Conservation (phyloP, 2,113 vertebrate genomes). For the Glaucidium brasilianum region DNA sequence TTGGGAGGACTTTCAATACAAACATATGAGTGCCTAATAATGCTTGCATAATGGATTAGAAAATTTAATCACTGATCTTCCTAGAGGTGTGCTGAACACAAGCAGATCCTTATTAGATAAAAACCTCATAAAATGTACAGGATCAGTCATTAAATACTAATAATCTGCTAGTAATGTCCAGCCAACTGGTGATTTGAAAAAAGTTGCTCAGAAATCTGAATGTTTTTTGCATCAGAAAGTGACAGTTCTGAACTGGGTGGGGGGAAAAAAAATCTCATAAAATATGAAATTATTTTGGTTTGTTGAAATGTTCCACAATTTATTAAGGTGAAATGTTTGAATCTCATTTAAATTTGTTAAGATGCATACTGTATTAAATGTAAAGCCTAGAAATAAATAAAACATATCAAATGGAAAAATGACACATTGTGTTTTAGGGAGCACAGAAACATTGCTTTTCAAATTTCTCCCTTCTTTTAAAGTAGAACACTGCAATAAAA, state of each 20-base stretch:
- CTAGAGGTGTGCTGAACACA: background rate
- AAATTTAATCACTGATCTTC: background rate
- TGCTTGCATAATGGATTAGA: background rate
- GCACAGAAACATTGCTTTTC: background rate
- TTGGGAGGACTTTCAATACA: background rate
- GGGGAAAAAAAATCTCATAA: background rate
- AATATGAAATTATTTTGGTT: background rate
- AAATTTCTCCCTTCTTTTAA: background rate
- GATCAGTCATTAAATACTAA: background rate
- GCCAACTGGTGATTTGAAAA: background rate
- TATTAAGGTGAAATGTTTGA: background rate
- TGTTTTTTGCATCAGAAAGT: background rate
- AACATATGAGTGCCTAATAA: background rate
- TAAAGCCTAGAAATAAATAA: background rate
- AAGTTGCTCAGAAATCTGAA: background rate
- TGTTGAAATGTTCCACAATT: background rate
- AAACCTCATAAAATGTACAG: background rate
- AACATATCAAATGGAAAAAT: background rate
- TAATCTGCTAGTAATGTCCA: background rate
- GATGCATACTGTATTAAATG: background rate
- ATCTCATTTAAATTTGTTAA: background rate
- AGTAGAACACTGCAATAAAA: background rate
- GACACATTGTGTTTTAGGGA: background rate
- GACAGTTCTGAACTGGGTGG: background rate
- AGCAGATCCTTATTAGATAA: background rate